Evolutionary conservation across 2,113 vertebrate genomes (phyloP).

Genomic region (Tichodroma muraria): DNA sequence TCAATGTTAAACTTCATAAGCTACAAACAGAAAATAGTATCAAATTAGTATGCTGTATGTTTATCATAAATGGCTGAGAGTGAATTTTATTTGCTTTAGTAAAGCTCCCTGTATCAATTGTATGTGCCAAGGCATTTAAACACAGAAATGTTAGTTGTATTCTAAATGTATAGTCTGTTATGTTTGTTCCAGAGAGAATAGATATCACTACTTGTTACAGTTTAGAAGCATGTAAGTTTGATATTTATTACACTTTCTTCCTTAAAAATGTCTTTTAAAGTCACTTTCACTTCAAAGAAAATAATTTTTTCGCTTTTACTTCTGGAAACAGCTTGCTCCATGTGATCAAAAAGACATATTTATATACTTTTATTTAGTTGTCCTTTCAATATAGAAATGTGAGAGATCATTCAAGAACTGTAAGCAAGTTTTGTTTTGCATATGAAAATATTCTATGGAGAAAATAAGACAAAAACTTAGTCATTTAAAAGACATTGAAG

Average conservation of each 20-base stretch:
- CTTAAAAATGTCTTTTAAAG: background rate
- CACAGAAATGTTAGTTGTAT: background rate
- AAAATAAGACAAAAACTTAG: background rate
- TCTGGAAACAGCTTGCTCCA: background rate
- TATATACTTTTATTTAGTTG: background rate
- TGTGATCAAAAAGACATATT: background rate
- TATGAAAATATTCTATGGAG: background rate
- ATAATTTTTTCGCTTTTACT: background rate
- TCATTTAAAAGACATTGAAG: background rate
- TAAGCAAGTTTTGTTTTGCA: background rate
- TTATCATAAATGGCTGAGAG: background rate
- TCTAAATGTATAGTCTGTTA: background rate
- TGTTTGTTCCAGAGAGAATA: background rate
- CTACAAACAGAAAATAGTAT: background rate
- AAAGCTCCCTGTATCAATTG: background rate
- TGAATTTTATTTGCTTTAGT: background rate
- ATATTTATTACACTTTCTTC: background rate
- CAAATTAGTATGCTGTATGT: background rate
- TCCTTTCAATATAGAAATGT: background rate
- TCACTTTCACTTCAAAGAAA: constrained; percentile 13
- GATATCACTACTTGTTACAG: background rate
- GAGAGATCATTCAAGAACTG: background rate
- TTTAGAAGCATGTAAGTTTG: background rate
- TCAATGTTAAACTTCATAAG: background rate
- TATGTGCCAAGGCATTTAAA: background rate